Evolutionary conservation across 2,797 vertebrate species (phyloP), one percentile per base, ranked within the genome.

Genomic region (Etheostoma nigrum): DNA sequence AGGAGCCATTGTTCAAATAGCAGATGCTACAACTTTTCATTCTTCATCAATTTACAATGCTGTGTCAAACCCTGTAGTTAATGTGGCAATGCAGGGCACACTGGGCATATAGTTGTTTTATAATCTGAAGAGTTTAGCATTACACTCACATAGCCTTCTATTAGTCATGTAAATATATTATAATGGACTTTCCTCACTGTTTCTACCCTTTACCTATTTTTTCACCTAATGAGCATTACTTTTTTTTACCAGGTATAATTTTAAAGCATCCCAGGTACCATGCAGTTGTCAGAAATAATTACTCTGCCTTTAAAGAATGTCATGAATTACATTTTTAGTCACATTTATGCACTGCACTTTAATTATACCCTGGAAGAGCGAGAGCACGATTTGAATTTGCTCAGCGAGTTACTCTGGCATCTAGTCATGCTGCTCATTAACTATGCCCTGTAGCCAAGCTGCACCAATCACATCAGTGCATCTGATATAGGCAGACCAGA

Each of bases 1-100:
- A 70, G 77, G 81, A 84, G 68, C 79, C 72, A 79, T 88, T 90
- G 91, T 91, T 92, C 62, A 44, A 60, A 60, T 48, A 82, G 70
- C 49, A 16, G 67, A 86, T 61, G 67, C 30, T 6, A n/a, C 84
- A 84, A 88, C 70, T 80, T 88, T 87, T 78, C 68, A 83, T 87
- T 89, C 74, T 66, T 13, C 59, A 61, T 72, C 52, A 76, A 40
- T 40, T 76, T 70, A 76, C 58, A 79, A 82, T 72, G 54, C 70
- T 66, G 72, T 61, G 81, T 85, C 69, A 73, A 68, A 68, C 51
- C 65, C 18, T 14, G 64, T 62, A 42, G 81, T 59, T 62, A 73
- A 67, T n/a, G 48, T 63, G 79, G 23, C 54, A 18, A 21, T 18
- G 59, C 25, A 63, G 63, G 19, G 2, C 11, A 60, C 53, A 40